Conservation (phyloP, 2,113 vertebrate species). For the Tupaia chinensis region DNA sequence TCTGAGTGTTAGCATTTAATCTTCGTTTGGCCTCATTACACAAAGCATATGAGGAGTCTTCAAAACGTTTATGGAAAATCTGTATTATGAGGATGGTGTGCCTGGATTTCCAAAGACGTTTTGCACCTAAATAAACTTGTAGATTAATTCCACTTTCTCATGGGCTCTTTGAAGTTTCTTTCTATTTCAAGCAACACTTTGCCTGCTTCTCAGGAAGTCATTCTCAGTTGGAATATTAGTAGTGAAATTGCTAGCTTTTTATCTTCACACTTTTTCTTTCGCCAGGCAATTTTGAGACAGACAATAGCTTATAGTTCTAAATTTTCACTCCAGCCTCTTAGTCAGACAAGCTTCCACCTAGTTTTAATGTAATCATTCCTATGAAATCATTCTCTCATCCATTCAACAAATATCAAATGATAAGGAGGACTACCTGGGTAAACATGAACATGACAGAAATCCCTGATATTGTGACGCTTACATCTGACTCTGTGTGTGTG, state of each 20-base stretch:
- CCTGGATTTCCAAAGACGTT: no score
- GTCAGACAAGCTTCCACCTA: not conserved
- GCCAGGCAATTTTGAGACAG: not conserved
- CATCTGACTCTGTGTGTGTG: not conserved
- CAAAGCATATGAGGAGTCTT: not conserved
- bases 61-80: no score
- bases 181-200: not conserved
- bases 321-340: not conserved
- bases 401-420: not conserved
- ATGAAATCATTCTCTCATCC: not conserved
- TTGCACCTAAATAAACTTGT: no score
- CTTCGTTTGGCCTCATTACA: not conserved
- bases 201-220: not conserved
- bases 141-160: no score
- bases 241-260: not conserved
- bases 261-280: not conserved
- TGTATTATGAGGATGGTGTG: no score
- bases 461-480: not conserved
- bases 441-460: not conserved
- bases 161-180: no score
- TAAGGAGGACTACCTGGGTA: not conserved
- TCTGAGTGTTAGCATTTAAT: not conserved
- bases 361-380: not conserved
- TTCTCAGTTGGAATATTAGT: not conserved
- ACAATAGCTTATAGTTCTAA: not conserved